A percentile compares a stretch with the other conserved stretches of the same genome.
Evolutionary conservation across 2,888 invertebrate genomes (phyloP).

Genomic region (Chrysina gloriosa): DNA sequence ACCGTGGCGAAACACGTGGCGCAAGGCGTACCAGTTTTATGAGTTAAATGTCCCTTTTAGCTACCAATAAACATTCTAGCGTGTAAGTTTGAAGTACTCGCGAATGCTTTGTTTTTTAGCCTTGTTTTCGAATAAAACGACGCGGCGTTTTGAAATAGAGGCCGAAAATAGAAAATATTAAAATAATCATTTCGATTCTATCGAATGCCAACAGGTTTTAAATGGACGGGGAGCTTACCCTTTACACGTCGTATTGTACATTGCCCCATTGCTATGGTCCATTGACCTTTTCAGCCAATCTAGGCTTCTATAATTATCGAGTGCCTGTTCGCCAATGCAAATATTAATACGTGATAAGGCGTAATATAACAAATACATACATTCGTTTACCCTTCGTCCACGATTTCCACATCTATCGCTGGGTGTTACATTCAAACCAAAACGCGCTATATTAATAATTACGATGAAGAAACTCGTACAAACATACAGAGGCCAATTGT

Average conservation of each 20-base stretch:
- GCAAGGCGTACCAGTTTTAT: background rate
- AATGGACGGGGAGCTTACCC: conserved; percentile 51
- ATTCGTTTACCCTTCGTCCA: background rate
- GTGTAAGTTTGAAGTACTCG: background rate
- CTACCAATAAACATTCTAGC: conserved; percentile 5
- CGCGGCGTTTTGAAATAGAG: too few species aligned
- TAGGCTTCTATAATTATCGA: conserved; percentile 53
- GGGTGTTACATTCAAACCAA: too few species aligned
- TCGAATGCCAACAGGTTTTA: too few species aligned
- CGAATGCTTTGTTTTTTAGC: background rate
- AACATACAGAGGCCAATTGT: conserved; percentile 55
- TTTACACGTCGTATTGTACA: conserved; percentile 44
- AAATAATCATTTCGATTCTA: too few species aligned
- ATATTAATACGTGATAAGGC: conserved; percentile 37
- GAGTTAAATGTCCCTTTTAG: conserved; percentile 14
- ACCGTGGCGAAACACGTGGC: conserved; percentile 1
- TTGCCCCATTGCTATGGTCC: conserved; percentile 54
- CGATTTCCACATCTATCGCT: background rate
- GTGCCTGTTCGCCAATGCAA: conserved; percentile 47
- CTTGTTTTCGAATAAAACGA: background rate
- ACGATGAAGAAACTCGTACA: conserved; percentile 44
- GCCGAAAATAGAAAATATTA: too few species aligned
- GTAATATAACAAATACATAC: background rate
- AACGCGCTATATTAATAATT: conserved; percentile 21
- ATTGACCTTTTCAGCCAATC: conserved; percentile 55